A percentile compares a stretch with the other conserved stretches of the same genome.
Conservation (phyloP, 2,113 vertebrate genomes). For the Thymallus thymallus region DNA sequence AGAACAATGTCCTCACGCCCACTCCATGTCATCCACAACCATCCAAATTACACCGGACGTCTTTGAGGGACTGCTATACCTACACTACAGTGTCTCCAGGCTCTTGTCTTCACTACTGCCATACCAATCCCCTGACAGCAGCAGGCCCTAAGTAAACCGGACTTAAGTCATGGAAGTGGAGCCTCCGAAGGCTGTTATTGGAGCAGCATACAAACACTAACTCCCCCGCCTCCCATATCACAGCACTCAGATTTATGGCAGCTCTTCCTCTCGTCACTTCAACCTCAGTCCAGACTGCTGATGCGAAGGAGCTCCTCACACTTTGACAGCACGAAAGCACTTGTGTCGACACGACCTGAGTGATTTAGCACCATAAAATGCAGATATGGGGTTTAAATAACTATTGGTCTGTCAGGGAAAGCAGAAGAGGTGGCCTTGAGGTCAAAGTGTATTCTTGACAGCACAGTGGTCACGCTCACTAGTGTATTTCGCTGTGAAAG, state of each 20-base stretch:
- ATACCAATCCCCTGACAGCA: background rate
- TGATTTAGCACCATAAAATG: constrained; percentile 41
- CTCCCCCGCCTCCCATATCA: constrained; percentile 13
- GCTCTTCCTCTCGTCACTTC: constrained; percentile 20
- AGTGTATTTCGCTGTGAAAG: background rate
- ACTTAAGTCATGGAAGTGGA: background rate
- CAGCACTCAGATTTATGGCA: constrained; percentile 23
- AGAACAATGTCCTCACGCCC: background rate
- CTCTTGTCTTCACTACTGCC: background rate
- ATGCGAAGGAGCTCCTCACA: constrained; percentile 15
- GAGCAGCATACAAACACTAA: background rate
- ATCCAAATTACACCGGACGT: background rate
- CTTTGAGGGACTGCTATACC: background rate
- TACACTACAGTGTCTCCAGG: background rate
- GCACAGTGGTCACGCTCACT: background rate
- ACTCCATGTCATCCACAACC: background rate
- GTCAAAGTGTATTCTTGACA: background rate
- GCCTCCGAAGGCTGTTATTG: constrained; percentile 7
- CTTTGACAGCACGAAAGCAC: constrained; percentile 23
- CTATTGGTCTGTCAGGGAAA: background rate
- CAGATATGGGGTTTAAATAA: constrained; percentile 27
- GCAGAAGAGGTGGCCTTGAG: background rate
- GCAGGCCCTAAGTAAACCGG: background rate
- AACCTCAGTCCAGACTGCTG: constrained; percentile 3
- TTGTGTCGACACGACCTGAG: background rate